Evolutionary conservation across 2,888 invertebrate genomes (phyloP).

Genomic region (Ectobius pallidus): DNA sequence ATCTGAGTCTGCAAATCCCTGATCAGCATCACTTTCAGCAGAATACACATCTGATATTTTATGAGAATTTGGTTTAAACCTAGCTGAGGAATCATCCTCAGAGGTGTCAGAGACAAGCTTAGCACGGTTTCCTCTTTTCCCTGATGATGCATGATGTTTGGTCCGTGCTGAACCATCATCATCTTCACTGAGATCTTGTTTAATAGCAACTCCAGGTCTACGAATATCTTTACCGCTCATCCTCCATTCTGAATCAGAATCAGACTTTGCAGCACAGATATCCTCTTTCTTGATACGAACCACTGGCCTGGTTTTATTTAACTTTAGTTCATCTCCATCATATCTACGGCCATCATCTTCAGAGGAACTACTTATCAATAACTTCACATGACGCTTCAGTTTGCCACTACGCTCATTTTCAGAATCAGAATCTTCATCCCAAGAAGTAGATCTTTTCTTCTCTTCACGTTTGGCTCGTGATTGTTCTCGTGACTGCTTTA

Average conservation of each 20-base stretch:
- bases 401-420: slow-evolving; percentile 53
- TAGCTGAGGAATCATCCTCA: slow-evolving; percentile 60
- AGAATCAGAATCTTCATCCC: slow-evolving; percentile 82
- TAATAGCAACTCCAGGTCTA: slow-evolving; percentile 53
- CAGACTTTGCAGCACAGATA: slow-evolving; percentile 40
- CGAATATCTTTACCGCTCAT: not conserved
- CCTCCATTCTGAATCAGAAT: slow-evolving; percentile 41
- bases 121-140: slow-evolving; percentile 68
- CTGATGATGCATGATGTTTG: slow-evolving; percentile 8
- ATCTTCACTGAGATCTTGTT: slow-evolving; percentile 52
- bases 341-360: slow-evolving; percentile 56
- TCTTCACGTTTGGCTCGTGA: slow-evolving; percentile 82
- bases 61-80: slow-evolving; percentile 32
- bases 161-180: slow-evolving; percentile 28
- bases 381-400: slow-evolving; percentile 50
- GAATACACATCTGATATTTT: slow-evolving; percentile 47
- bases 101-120: slow-evolving; percentile 81
- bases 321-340: slow-evolving; percentile 36
- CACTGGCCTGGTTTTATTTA: slow-evolving; percentile 26
- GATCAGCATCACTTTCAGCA: slow-evolving; percentile 62
- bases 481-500: slow-evolving; percentile 74
- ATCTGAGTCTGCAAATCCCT: slow-evolving; percentile 57
- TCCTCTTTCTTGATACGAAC: slow-evolving; percentile 41
- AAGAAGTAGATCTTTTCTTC: slow-evolving; percentile 86
- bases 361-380: slow-evolving; percentile 63